Percentiles rank a stretch among this genome's conserved stretches.
These are phyloP conservation scores for Pyrochroa serraticornis DNA, from an alignment of 2,888 invertebrate genomes.

Conservation along the genomic window DNA sequence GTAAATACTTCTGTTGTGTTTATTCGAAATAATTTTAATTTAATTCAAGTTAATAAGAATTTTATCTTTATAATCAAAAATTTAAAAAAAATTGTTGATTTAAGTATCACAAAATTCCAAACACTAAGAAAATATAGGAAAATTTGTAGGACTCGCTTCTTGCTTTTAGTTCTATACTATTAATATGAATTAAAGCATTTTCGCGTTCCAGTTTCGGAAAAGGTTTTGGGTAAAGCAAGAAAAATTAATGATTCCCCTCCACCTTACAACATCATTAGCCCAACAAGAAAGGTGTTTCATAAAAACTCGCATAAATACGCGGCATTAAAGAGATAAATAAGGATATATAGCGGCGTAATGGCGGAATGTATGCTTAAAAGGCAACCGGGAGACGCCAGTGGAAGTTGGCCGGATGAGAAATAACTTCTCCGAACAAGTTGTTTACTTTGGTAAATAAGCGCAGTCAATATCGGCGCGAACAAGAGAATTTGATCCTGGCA, in stretches of 20 bases:
- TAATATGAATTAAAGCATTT: background rate
- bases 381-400: conserved; percentile 25
- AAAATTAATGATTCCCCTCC: conserved; percentile 37
- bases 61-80: no score
- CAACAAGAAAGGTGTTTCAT: conserved; percentile 35
- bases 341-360: conserved; percentile 50
- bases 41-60: no score
- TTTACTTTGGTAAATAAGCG: conserved; percentile 21
- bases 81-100: no score
- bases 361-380: conserved; percentile 49
- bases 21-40: no score
- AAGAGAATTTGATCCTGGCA: conserved; percentile 11
- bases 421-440: conserved; percentile 18
- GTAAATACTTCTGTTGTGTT: no score
- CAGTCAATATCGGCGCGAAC: conserved; percentile 13
- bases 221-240: background rate
- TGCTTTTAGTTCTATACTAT: no score
- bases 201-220: no score
- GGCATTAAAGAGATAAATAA: conserved; percentile 49
- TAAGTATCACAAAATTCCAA: no score
- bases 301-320: conserved; percentile 39
- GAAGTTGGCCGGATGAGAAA: conserved; percentile 20
- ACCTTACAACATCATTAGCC: conserved; percentile 39
- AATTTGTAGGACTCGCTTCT: no score
- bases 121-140: no score